Percentiles rank a stretch among this genome's conserved stretches.
Conservation (phyloP, 1,140 invertebrate species). For the Lycorma delicatula region DNA sequence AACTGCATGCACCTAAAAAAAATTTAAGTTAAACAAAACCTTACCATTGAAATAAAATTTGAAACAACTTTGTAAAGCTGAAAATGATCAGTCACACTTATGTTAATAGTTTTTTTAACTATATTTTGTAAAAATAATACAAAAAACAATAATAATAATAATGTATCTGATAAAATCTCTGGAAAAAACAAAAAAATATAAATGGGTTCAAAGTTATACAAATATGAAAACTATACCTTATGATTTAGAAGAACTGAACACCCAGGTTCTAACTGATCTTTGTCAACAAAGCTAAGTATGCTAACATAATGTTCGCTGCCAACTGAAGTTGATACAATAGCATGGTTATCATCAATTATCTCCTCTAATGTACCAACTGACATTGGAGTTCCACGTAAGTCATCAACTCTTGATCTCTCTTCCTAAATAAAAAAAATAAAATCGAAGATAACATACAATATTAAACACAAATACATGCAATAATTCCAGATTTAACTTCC, state of each 20-base stretch:
- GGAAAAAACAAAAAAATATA: no score
- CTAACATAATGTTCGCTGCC: constrained; percentile 99
- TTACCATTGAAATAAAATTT: background rate
- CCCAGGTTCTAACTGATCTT: constrained; percentile 97
- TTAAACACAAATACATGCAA: background rate
- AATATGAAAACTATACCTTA: no score
- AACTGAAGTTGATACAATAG: constrained; percentile 98
- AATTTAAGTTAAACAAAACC: background rate
- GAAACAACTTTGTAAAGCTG: no score
- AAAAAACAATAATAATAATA: background rate
- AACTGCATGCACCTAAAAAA: constrained; percentile 76
- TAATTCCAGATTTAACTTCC: background rate
- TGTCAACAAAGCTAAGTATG: constrained; percentile 99
- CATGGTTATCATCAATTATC: constrained; percentile 99
- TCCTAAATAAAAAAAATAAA: constrained; percentile 48
- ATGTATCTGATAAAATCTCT: no score
- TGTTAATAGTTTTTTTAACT: no score
- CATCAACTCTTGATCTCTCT: constrained; percentile 95
- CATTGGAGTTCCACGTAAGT: constrained; percentile 97
- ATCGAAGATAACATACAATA: background rate
- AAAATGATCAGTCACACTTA: no score
- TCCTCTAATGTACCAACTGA: constrained; percentile 99
- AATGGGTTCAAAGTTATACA: no score
- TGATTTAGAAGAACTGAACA: constrained; percentile 98
- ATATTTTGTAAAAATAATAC: no score